A percentile compares a stretch with the other conserved stretches of the same genome.
Conservation (phyloP, 2,113 vertebrate species). For the Pholis gunnellus region DNA sequence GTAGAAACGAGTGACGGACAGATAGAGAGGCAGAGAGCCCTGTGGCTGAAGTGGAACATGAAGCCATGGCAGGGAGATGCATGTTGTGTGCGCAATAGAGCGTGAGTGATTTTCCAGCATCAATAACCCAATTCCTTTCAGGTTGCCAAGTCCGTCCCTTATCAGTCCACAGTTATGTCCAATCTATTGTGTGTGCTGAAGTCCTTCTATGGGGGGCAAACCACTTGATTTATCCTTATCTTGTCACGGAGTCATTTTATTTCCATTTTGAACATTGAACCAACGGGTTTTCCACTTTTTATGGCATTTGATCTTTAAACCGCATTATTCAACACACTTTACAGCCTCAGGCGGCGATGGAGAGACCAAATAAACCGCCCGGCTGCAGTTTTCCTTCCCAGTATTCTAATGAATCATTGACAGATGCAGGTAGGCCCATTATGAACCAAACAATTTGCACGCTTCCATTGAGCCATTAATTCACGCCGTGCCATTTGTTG, state of each 20-base stretch:
- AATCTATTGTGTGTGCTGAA: slow-evolving; percentile 31
- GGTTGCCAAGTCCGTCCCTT: slow-evolving; percentile 36
- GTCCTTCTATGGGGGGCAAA: slow-evolving; percentile 5
- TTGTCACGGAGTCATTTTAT: slow-evolving; percentile 28
- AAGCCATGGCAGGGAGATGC: neutral
- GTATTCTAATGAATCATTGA: slow-evolving; percentile 52
- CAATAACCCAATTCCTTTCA: slow-evolving; percentile 48
- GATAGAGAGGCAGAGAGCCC: neutral
- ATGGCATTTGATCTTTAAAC: slow-evolving; percentile 31
- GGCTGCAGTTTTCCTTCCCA: slow-evolving; percentile 27
- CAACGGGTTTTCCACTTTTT: slow-evolving; percentile 24
- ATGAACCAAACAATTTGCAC: slow-evolving; percentile 66
- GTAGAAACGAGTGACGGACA: neutral
- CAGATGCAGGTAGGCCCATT: slow-evolving; percentile 68
- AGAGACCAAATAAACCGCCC: slow-evolving; percentile 13
- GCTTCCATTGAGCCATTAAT: slow-evolving; percentile 68
- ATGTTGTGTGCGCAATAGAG: slow-evolving; percentile 19
- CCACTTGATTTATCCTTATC: slow-evolving; percentile 22
- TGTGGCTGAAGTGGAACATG: slow-evolving; percentile 29
- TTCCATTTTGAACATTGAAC: slow-evolving; percentile 29
- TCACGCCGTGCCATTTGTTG: slow-evolving; percentile 64
- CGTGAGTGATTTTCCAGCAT: slow-evolving; percentile 34
- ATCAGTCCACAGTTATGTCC: slow-evolving; percentile 44
- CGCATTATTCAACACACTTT: slow-evolving; percentile 16
- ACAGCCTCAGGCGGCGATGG: neutral